phyloP scores from a whole-genome alignment of 1,140 invertebrate species.

The Euura lappo region DNA sequence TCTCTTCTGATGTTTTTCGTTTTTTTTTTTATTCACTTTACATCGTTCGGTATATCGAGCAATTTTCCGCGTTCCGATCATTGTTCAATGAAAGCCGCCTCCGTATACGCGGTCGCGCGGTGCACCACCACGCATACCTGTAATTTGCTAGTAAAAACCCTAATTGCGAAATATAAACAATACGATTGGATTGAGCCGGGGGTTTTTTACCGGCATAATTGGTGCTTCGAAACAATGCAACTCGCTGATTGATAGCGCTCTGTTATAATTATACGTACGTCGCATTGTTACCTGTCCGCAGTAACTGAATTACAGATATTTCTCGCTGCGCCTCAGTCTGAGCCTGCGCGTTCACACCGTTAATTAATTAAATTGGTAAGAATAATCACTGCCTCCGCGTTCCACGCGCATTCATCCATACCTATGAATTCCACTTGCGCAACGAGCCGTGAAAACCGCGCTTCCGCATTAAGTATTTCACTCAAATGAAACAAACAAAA shows the following conservation, averaged over 20 bases:
- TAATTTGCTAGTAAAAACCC: not conserved
- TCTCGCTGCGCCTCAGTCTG: not conserved
- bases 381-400: not conserved
- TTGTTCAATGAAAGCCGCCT: slow-evolving; percentile 15
- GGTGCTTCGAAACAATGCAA: not conserved
- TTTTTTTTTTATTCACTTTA: too few species aligned
- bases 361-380: slow-evolving; percentile 5
- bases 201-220: not conserved
- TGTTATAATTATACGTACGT: not conserved
- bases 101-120: slow-evolving; percentile 37
- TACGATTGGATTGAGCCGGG: not conserved
- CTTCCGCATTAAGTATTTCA: too few species aligned
- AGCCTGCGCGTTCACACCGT: not conserved
- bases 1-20: too few species aligned
- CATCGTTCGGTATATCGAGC: not conserved
- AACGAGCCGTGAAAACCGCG: too few species aligned
- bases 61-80: slow-evolving; percentile 8
- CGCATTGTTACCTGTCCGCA: not conserved
- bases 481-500: too few species aligned
- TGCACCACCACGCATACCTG: slow-evolving; percentile 30
- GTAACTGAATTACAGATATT: not conserved
- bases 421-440: too few species aligned
- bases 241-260: not conserved
- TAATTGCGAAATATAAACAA: slow-evolving; percentile 1
- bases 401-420: too few species aligned